Percentiles rank a stretch among this genome's conserved stretches.
Evolutionary conservation across 2,113 vertebrate genomes (phyloP).

Genomic region (Pteropus alecto): DNA sequence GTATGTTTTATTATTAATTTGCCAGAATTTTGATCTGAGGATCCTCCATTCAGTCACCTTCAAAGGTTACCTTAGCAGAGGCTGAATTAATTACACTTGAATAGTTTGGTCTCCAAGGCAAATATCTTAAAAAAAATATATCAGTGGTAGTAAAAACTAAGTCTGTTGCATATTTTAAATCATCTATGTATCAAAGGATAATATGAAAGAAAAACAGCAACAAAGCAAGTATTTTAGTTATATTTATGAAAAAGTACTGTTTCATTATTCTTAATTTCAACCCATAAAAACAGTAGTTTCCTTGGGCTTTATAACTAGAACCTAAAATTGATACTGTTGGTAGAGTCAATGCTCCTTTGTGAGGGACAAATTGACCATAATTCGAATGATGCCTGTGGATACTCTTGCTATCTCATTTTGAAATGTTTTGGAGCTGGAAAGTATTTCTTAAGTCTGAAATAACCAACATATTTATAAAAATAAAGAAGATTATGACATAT

Average conservation of each 20-base stretch:
- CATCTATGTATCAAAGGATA: neutral
- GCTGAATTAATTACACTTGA: conserved; percentile 58
- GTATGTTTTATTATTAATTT: conserved; percentile 57
- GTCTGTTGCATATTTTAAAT: neutral
- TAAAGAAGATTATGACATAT: neutral
- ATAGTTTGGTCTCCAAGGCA: conserved; percentile 28
- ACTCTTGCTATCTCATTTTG: neutral
- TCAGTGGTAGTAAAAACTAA: neutral
- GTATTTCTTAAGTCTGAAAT: neutral
- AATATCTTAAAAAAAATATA: conserved; percentile 14
- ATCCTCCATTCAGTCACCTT: conserved; percentile 22
- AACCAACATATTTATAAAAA: neutral
- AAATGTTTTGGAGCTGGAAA: neutral
- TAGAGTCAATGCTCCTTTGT: neutral
- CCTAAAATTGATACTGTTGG: neutral
- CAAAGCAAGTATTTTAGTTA: neutral
- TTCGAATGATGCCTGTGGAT: neutral
- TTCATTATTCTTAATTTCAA: neutral
- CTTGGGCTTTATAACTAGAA: neutral
- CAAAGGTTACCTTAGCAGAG: conserved; percentile 44
- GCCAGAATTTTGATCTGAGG: conserved; percentile 30
- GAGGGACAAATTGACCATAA: neutral
- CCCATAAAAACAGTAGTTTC: neutral
- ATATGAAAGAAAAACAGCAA: neutral
- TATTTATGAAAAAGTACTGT: neutral